Evolutionary conservation across 1,140 invertebrate genomes (phyloP), one percentile per base, ranked within the genome.

Genomic region (Pectinophora gossypiella): DNA sequence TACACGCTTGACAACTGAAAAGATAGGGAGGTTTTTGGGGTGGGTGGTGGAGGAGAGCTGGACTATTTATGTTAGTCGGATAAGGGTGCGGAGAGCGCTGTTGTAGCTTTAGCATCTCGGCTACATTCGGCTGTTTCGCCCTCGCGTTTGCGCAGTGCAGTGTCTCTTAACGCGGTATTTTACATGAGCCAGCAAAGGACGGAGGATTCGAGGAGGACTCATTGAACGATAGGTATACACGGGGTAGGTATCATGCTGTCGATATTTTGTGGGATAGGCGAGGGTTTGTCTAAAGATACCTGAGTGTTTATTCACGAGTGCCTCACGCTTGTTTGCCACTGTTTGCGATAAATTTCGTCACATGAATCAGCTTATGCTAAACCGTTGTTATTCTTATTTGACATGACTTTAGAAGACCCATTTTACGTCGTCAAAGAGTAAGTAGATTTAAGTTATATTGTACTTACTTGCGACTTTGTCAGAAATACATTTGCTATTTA

Each of bases 381-480:
- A 51, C 59, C 50, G 36, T 56, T 70, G 52, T 64, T 70, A 59
- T 57, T 56, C 47, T 69, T 76, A 20, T 76, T 76, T 90, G 91
- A 89, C 88, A 97, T 97, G 96, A 96, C 95, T 91, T 92, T 97
- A 88, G 95, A 97, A 91, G 96, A 97, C 90, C 96, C 96, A 60
- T 97, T 96, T 91, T 97, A 97, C 91, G 95, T 97, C 86, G 95
- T 97, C 68, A 96, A 96, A 92, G 95, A 97, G 96, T 97, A 93
- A 95, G 95, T 92, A 65, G 51, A 50, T 52, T 18, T 22, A 12
- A 15, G 49, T 49, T 36, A 16, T 52, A 40, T 48, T 40, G 36
- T 40, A 40, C n/a, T n/a, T n/a, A n/a, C n/a, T n/a, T n/a, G 16
- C n/a, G 16, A 1, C 2, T 2, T 10, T 18, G n/a, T 15, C 3